Conservation (phyloP, 2,888 invertebrate species). For the Horisme vitalbata region DNA sequence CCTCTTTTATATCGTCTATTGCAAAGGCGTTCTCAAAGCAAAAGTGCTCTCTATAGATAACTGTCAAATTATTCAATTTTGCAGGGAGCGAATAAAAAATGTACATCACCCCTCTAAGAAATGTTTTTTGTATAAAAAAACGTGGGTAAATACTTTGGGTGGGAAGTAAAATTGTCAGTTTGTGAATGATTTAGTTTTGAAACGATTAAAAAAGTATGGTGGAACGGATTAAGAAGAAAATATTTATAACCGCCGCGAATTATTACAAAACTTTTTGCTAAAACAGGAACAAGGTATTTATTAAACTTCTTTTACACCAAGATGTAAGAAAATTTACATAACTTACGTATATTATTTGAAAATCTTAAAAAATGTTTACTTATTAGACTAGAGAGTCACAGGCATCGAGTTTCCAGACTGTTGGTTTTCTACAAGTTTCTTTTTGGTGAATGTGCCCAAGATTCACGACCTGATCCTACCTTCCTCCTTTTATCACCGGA, state of each 20-base stretch:
- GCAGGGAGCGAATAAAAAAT: slow-evolving; percentile 34
- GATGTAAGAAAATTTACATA: no score
- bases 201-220: slow-evolving; percentile 10
- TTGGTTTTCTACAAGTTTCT: no score
- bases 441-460: no score
- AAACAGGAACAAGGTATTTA: no score
- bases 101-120: slow-evolving; percentile 64
- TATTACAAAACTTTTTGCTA: no score
- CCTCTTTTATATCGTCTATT: slow-evolving; percentile 50
- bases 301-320: no score
- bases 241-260: neutral
- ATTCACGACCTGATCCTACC: no score
- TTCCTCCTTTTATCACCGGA: no score
- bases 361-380: no score
- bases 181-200: slow-evolving; percentile 43
- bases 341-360: no score
- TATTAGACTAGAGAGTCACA: no score
- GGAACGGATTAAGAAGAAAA: slow-evolving; percentile 4
- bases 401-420: no score
- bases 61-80: slow-evolving; percentile 60
- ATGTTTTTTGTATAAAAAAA: slow-evolving; percentile 62
- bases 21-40: slow-evolving; percentile 61
- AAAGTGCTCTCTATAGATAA: slow-evolving; percentile 60
- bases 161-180: slow-evolving; percentile 27
- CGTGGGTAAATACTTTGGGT: slow-evolving; percentile 59